Base-by-base conservation (phyloP, 1,140 invertebrate species). In the Polyergus mexicanus region DNA sequence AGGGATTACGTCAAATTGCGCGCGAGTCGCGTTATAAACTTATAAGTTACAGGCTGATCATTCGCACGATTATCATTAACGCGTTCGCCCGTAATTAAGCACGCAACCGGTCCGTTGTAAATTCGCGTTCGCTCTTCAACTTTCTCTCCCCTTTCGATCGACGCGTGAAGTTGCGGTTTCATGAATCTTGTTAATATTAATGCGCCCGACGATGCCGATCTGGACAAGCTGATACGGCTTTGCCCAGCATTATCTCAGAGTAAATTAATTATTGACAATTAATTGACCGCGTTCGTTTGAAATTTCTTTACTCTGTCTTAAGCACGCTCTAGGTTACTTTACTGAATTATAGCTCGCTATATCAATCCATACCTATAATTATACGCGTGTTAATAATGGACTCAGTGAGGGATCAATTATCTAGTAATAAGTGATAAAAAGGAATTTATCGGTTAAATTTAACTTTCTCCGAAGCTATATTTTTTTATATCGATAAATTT, bases 141-240 rank as follows among this genome's bases (percentile, higher is more conserved):
- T 83, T 44, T 80, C 68, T 83, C 28, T 80, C 35, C 65, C 41
- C 44, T 35, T 19, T 28, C 44, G 22, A 44, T 6, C 84, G 28
- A 63, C 80, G 69, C 85, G 83, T 69, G 41, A 85, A 62, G 25
- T 75, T 77, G 44, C 35, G 51, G 62, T 68, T 76, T 81, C 41
- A 69, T 72, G 62, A 87, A 69, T 75, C 63, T 74, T 68, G 86
- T 84, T 84, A 81, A 81, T 84, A 75, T 84, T 86, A 86, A 86
- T 69, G 85, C 78, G 32, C 41, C 78, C 58, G 22, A 68, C 60
- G 80, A 81, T 81, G 78, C 68, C 54, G 74, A 83, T 83, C 78
- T 81, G 78, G 38, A 83, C 78, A 83, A 83, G 78, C 74, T 83
- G 78, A 83, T 83, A 74, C n/a, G 25, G 41, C 68, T 74, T n/a